phyloP scores from a whole-genome alignment of 2,797 vertebrate genomes.

The Acanthurus lineatus region DNA sequence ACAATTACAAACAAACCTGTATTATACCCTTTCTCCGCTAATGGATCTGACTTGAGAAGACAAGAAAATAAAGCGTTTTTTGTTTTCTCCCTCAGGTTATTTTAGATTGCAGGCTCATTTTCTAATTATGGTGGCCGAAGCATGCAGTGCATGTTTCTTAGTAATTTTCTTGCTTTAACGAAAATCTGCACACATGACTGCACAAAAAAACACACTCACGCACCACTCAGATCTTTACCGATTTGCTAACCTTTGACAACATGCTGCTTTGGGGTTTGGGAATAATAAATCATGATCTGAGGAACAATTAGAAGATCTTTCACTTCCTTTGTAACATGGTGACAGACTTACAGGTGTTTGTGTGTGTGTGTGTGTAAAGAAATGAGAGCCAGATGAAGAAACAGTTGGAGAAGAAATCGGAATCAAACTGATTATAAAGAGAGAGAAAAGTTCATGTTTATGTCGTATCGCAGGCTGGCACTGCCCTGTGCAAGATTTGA shows the following conservation, averaged over 20 bases:
- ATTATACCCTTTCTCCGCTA: constrained; percentile 54
- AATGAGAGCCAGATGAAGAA: constrained; percentile 53
- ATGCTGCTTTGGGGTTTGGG: constrained; percentile 37
- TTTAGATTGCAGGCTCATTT: constrained; percentile 67
- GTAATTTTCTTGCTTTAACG: constrained; percentile 53
- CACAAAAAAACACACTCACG: constrained; percentile 15
- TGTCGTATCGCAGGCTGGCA: constrained; percentile 69
- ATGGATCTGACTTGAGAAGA: constrained; percentile 59
- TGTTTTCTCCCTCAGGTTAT: constrained; percentile 64
- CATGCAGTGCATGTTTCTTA: constrained; percentile 44
- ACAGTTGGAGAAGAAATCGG: constrained; percentile 34
- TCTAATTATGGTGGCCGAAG: constrained; percentile 57
- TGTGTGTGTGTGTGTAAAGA: constrained; percentile 10
- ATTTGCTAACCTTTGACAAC: constrained; percentile 51
- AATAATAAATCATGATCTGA: constrained; percentile 56
- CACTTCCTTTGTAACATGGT: constrained; percentile 34
- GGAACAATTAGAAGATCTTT: constrained; percentile 45
- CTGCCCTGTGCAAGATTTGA: constrained; percentile 58
- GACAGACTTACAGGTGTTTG: constrained; percentile 40
- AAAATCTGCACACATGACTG: constrained; percentile 47
- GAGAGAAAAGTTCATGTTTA: constrained; percentile 51
- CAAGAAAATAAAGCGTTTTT: constrained; percentile 64
- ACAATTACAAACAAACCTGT: constrained; percentile 77
- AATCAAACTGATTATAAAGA: constrained; percentile 36
- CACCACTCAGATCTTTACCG: constrained; percentile 11